phyloP scores from a whole-genome alignment of 2,797 vertebrate species.

The Mormyrops boulengeri region DNA sequence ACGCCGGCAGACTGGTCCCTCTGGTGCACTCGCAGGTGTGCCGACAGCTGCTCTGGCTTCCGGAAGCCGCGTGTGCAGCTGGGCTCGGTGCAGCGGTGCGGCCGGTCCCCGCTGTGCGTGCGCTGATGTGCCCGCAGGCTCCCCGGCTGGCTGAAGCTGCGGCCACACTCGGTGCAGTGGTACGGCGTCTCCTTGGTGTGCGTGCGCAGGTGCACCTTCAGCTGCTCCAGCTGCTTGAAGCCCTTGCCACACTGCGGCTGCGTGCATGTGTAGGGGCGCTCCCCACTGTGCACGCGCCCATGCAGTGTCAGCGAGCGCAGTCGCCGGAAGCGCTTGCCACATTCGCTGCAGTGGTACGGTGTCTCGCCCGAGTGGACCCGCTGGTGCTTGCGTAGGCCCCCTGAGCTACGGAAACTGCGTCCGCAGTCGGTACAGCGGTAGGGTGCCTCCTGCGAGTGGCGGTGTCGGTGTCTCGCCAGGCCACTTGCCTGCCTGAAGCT shows the following conservation, averaged over 20 bases:
- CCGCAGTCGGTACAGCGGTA: slow-evolving; percentile 8
- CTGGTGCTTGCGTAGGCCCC: slow-evolving; percentile 9
- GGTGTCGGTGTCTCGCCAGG: neutral
- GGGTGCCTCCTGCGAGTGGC: slow-evolving; percentile 7
- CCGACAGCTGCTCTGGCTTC: slow-evolving; percentile 1
- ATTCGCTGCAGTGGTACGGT: slow-evolving; percentile 12
- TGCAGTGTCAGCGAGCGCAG: slow-evolving; percentile 14
- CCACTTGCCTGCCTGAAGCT: slow-evolving; percentile 7
- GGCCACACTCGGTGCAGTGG: neutral
- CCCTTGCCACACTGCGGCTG: slow-evolving; percentile 15
- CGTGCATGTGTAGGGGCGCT: slow-evolving; percentile 13
- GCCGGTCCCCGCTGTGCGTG: slow-evolving; percentile 10
- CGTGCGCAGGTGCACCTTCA: slow-evolving; percentile 14
- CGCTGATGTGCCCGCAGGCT: slow-evolving; percentile 15
- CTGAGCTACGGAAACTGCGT: slow-evolving; percentile 6
- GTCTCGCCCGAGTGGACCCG: slow-evolving; percentile 17
- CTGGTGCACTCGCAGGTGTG: slow-evolving; percentile 1
- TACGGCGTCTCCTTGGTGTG: slow-evolving; percentile 19
- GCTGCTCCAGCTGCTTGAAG: slow-evolving; percentile 19
- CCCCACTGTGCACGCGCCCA: slow-evolving; percentile 13
- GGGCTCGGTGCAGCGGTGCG: slow-evolving; percentile 2
- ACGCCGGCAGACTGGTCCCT: neutral
- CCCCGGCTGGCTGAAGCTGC: slow-evolving; percentile 15
- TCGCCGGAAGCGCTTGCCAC: slow-evolving; percentile 5
- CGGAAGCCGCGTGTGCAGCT: slow-evolving; percentile 13